Percentiles rank a stretch among this genome's conserved stretches.
phyloP scores from a whole-genome alignment of 2,888 invertebrate species.

The Andrena praecox region DNA sequence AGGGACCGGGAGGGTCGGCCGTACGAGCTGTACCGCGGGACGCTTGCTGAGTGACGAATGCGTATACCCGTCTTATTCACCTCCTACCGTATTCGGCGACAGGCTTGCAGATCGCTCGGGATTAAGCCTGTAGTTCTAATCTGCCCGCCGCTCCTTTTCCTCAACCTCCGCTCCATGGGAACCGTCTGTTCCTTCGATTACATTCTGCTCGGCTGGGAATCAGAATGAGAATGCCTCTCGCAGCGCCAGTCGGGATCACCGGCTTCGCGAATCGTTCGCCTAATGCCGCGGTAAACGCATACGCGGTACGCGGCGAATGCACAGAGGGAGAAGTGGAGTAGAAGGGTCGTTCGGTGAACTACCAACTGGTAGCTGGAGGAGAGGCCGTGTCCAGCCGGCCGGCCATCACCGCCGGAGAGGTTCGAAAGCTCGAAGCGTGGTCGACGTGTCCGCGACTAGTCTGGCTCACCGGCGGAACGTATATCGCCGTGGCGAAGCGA shows the following conservation, averaged over 20 bases:
- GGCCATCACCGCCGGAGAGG: conserved; percentile 22
- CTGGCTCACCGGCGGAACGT: conserved; percentile 11
- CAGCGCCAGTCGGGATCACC: neutral
- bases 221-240: neutral
- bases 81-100: conserved; percentile 78
- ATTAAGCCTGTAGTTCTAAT: conserved; percentile 69
- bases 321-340: neutral
- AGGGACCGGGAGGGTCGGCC: conserved; percentile 68
- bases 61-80: conserved; percentile 72
- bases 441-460: conserved; percentile 27
- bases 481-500: neutral
- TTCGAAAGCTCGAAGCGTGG: conserved; percentile 32
- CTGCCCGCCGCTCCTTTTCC: conserved; percentile 38
- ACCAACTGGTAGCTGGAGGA: conserved; percentile 2
- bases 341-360: conserved; percentile 24
- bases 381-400: conserved; percentile 20
- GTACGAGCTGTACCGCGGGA: conserved; percentile 66
- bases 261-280: conserved; percentile 10
- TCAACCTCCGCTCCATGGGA: conserved; percentile 35
- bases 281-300: neutral
- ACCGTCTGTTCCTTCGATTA: conserved; percentile 42
- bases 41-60: conserved; percentile 74
- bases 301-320: too few species aligned
- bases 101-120: conserved; percentile 62
- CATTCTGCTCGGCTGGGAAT: neutral